Conservation (phyloP, 2,888 invertebrate species). For the Pogonocherus hispidulus region DNA sequence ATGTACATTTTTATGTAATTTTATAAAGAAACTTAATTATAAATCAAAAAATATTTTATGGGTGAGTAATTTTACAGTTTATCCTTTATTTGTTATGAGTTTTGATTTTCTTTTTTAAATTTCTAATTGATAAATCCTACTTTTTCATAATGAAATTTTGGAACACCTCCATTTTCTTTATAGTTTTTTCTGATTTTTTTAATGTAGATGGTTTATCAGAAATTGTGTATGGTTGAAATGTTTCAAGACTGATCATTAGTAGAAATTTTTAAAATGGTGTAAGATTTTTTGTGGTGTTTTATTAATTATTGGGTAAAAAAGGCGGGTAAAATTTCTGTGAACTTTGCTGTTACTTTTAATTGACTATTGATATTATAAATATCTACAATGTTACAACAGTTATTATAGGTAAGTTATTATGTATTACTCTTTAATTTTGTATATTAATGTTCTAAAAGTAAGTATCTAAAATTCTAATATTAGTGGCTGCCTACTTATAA, state of each 20-base stretch:
- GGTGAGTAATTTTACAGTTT: conserved; percentile 20
- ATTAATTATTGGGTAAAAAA: not conserved
- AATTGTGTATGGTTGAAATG: not conserved
- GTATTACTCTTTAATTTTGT: too few relatives aligned
- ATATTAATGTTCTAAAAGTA: too few relatives aligned
- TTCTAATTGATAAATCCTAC: conserved; percentile 12
- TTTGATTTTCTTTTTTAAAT: conserved; percentile 16
- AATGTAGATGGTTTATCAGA: not conserved
- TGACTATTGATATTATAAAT: not conserved
- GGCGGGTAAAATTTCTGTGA: conserved; percentile 8
- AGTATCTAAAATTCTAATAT: too few relatives aligned
- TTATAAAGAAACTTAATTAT: conserved; percentile 19
- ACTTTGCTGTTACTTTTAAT: not conserved
- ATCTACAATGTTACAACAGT: too few relatives aligned
- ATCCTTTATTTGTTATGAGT: not conserved
- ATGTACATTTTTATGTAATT: conserved; percentile 51
- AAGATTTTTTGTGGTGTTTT: too few relatives aligned
- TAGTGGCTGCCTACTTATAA: too few relatives aligned
- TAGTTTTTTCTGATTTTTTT: conserved; percentile 9
- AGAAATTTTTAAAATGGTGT: too few relatives aligned
- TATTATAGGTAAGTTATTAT: too few relatives aligned
- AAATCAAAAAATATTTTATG: conserved; percentile 1
- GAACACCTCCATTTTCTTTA: conserved; percentile 21
- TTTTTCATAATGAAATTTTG: not conserved
- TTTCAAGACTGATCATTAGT: not conserved